Base-by-base conservation (phyloP, 1,140 invertebrate genomes). In the Trypoxylus dichotomus region DNA sequence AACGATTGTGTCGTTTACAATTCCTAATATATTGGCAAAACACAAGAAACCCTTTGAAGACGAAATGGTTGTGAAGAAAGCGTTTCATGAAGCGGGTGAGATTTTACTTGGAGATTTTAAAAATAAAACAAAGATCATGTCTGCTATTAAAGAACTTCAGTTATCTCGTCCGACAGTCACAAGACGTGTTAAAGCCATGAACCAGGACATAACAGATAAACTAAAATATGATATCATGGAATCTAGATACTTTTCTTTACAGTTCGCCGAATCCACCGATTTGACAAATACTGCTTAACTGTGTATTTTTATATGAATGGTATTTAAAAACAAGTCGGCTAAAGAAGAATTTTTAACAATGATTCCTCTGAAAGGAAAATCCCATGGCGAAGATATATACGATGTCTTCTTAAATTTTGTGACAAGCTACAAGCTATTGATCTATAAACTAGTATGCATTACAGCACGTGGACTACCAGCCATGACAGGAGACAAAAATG, bases 251-350 rank as follows among this genome's bases (percentile, higher is more conserved):
- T 60, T 77, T 78, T 78, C 79, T 42, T 78, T 76, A 19, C 79
- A 78, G 47, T 78, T 80, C 25, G 75, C 78, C 58, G 80, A 83
- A 54, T 83, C 79, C 29, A 83, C 81, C 77, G 82, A 83, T 81
- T 75, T 81, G 77, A 80, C 78, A 77, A 80, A 84, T 79, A 82
- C 79, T 76, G 78, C 80, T 79, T 7, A 32, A 7, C 32, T 7
- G 32, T 32, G 32, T 32, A 32, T 7, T n/a, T n/a, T n/a, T n/a
- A n/a, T n/a, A n/a, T n/a, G n/a, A n/a, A n/a, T n/a, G n/a, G n/a
- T n/a, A n/a, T n/a, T n/a, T n/a, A n/a, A n/a, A n/a, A n/a, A n/a
- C n/a, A n/a, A n/a, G n/a, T n/a, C n/a, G n/a, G n/a, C n/a, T n/a
- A n/a, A n/a, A n/a, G n/a, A n/a, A 32, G 32, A 32, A 32, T 32